Conservation (phyloP, 2,888 invertebrate genomes). For the Chaitophorus viminalis region DNA sequence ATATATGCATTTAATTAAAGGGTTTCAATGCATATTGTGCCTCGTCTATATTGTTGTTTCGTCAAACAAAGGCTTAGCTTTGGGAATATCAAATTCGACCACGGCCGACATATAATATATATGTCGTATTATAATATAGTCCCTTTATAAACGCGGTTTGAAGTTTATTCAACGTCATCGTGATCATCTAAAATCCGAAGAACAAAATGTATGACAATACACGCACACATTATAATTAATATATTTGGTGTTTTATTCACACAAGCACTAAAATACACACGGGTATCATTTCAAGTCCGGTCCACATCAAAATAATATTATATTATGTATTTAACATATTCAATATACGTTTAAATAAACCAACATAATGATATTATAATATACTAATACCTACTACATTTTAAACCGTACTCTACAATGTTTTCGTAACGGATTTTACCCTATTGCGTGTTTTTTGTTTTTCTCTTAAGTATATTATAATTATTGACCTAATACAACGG, state of each 20-base stretch:
- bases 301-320: no score
- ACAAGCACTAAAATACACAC: no score
- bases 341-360: no score
- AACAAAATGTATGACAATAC: background rate
- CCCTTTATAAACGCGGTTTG: background rate
- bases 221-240: background rate
- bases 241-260: background rate
- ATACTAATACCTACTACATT: no score
- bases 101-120: background rate
- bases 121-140: no score
- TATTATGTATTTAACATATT: no score
- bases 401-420: no score
- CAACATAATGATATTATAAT: no score
- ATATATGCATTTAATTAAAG: background rate
- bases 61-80: background rate
- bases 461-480: background rate
- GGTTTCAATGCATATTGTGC: background rate
- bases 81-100: background rate
- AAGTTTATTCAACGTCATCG: background rate
- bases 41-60: background rate
- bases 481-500: conserved; percentile 7
- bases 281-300: no score
- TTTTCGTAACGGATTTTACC: background rate
- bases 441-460: conserved; percentile 11
- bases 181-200: background rate